These are phyloP conservation scores for Sipha flava DNA, from an alignment of 1,140 invertebrate species.

Conservation along the genomic window DNA sequence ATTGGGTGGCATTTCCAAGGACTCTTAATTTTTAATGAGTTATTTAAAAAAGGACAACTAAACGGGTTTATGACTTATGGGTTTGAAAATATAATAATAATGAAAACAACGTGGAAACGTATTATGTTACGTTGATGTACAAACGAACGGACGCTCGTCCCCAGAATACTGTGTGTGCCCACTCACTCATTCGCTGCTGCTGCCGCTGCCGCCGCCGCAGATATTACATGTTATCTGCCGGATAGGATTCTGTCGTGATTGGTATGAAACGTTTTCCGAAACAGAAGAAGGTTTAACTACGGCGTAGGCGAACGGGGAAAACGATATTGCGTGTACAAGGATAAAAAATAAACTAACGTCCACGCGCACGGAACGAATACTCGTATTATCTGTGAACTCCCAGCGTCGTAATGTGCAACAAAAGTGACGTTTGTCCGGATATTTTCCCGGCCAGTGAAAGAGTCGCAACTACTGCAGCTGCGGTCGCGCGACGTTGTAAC, in stretches of 20 bases:
- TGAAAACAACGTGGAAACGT: conserved; percentile 2
- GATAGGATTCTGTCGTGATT: neutral
- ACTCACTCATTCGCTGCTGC: neutral
- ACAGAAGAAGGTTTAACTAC: neutral
- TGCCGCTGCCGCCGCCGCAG: neutral
- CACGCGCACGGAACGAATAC: no score
- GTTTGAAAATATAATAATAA: neutral
- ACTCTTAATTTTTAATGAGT: conserved; percentile 31
- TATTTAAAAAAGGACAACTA: conserved; percentile 1
- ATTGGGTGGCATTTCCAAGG: conserved; percentile 30
- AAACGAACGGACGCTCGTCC: no score
- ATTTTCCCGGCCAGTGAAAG: no score
- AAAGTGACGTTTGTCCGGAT: no score
- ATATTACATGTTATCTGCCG: neutral
- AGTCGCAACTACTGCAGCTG: no score
- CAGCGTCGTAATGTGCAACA: no score
- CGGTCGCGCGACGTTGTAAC: no score
- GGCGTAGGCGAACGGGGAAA: neutral
- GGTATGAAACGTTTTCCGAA: neutral
- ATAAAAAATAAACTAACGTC: no score
- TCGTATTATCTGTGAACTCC: no score
- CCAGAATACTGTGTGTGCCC: no score
- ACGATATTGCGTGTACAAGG: no score
- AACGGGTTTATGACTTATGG: conserved; percentile 28
- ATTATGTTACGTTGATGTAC: neutral